Evolutionary conservation across 2,797 vertebrate genomes (phyloP).

Genomic region (Neosalanx taihuensis): DNA sequence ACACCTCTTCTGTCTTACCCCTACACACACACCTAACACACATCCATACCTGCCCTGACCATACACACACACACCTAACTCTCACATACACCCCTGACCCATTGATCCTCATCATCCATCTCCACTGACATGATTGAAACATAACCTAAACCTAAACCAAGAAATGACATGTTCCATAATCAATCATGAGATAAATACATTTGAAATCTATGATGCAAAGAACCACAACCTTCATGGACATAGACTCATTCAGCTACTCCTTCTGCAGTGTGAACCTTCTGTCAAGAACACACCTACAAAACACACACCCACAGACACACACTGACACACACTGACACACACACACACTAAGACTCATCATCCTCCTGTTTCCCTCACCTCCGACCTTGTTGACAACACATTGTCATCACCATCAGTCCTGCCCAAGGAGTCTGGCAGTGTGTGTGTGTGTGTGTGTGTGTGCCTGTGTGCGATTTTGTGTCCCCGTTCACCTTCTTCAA

Average conservation of each 20-base stretch:
- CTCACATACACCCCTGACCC: too few relatives aligned
- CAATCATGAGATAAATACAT: too few relatives aligned
- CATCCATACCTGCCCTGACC: too few relatives aligned
- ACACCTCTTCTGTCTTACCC: too few relatives aligned
- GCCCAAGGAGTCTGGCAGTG: slow-evolving; percentile 39
- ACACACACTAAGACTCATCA: slow-evolving; percentile 11
- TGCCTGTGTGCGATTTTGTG: slow-evolving; percentile 25
- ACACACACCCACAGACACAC: too few relatives aligned
- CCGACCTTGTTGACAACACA: slow-evolving; percentile 70
- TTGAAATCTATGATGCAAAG: too few relatives aligned
- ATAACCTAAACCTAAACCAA: too few relatives aligned
- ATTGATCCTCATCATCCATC: too few relatives aligned
- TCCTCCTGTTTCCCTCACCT: slow-evolving; percentile 53
- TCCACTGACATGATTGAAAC: too few relatives aligned
- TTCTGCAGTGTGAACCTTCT: background rate
- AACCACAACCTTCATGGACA: background rate
- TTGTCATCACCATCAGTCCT: slow-evolving; percentile 72
- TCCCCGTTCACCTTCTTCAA: background rate
- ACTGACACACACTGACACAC: slow-evolving; percentile 13
- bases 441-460: slow-evolving; percentile 16
- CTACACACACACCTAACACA: too few relatives aligned
- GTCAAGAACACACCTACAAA: background rate
- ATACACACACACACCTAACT: too few relatives aligned
- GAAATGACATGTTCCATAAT: too few relatives aligned
- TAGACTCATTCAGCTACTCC: background rate